Base-by-base conservation (phyloP, 1,140 invertebrate species). In the Lepidurus apus region DNA sequence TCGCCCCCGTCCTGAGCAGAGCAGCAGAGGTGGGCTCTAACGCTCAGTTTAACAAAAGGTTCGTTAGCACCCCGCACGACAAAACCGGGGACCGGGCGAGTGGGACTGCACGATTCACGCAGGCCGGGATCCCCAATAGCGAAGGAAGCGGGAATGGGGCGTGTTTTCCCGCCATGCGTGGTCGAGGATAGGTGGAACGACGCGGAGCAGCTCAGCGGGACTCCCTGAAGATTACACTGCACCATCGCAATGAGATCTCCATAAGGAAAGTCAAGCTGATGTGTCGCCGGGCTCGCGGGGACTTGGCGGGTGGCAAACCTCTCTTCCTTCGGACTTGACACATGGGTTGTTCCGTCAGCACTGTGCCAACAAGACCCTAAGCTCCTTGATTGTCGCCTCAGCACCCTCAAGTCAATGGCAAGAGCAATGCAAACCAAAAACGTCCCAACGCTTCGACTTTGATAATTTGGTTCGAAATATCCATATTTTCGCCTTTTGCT, bases 341-440 rank as follows among this genome's bases (percentile, higher is more conserved):
- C 13, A 21, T 34, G 53, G 53, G 53, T 65, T 65, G 53, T 65
- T 21, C 53, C 53, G 53, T 65, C 53, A 65, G 53, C 53, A 65
- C 53, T 65, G 53, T 65, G 53, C 53, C 53, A 65, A 65, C 53
- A 65, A 65, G 53, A 65, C 53, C 13, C 53, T 65, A 65, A 65
- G 53, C 21, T 65, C 53, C 13, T 65, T 65, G 53, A 65, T 65
- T 65, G 53, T 65, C 53, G 21, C 53, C 13, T 65, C 53, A 65
- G 53, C 53, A 21, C 8, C 21, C 21, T 65, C 13, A 65, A 4
- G 53, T 65, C 17, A 9, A 65, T 7, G 8, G 13, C 53, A 65
- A 13, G 21, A 65, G 53, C 10, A 65, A 65, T 7, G 13, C 9
- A 13, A 65, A 21, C 17, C 17, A 65, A 65, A 65, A 21, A 21